A percentile compares a stretch with the other conserved stretches of the same genome.
Evolutionary conservation across 2,888 invertebrate genomes (phyloP).

Genomic region (Baccha elongata): DNA sequence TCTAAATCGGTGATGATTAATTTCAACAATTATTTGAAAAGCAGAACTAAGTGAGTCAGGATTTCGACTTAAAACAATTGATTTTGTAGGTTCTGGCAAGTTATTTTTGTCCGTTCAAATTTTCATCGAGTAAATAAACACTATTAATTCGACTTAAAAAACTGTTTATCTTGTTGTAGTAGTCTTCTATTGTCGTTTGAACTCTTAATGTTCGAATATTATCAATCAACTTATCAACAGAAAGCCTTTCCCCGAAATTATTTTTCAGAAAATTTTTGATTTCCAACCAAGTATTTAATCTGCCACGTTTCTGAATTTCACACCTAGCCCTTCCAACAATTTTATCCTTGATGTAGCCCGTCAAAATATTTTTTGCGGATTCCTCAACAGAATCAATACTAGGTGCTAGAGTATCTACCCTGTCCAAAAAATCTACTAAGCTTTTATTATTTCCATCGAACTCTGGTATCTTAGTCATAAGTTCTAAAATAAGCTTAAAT

Average conservation of each 20-base stretch:
- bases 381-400: conserved; percentile 3
- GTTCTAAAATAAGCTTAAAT: conserved; percentile 25
- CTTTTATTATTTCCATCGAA: background rate
- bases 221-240: conserved; percentile 18
- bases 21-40: conserved; percentile 23
- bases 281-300: conserved; percentile 32
- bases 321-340: conserved; percentile 25
- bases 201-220: conserved; percentile 15
- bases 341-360: conserved; percentile 26
- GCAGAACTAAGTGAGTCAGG: conserved; percentile 18
- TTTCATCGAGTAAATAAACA: background rate
- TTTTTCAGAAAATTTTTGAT: conserved; percentile 29
- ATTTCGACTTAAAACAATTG: too few species aligned
- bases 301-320: conserved; percentile 26
- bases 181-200: conserved; percentile 49
- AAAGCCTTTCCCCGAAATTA: conserved; percentile 33
- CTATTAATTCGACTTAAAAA: conserved; percentile 29
- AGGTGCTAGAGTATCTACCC: conserved; percentile 3
- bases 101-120: conserved; percentile 24
- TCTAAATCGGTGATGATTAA: conserved; percentile 2
- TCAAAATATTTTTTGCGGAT: background rate
- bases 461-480: conserved; percentile 14
- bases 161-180: conserved; percentile 24
- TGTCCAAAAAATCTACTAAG: conserved; percentile 9
- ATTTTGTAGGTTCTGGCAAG: too few species aligned